Percentiles rank a stretch among this genome's conserved stretches.
phyloP scores from a whole-genome alignment of 2,113 vertebrate species.

The Casuarius casuarius region DNA sequence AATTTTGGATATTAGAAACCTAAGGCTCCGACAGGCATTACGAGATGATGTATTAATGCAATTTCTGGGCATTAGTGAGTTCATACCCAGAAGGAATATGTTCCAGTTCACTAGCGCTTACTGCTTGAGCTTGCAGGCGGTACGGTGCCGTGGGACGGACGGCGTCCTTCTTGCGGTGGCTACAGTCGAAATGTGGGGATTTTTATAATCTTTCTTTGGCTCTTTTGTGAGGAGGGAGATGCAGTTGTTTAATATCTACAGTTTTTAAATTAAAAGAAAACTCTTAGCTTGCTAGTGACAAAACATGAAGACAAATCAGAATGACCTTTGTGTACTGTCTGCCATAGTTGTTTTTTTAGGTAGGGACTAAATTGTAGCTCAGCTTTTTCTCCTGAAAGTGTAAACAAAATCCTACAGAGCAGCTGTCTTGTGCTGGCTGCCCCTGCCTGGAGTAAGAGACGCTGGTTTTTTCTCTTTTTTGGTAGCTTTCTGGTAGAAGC shows the following conservation, averaged over 20 bases:
- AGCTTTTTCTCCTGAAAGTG: background rate
- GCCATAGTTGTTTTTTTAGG: background rate
- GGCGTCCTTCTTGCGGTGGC: slow-evolving; percentile 10
- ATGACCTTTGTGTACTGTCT: background rate
- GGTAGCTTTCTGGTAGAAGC: background rate
- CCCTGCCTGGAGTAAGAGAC: background rate
- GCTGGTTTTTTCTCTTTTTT: background rate
- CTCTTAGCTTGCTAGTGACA: background rate
- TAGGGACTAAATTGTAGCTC: background rate
- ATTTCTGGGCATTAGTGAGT: background rate
- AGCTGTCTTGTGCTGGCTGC: background rate
- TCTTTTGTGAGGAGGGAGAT: background rate
- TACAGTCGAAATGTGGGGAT: background rate
- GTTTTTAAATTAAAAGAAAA: background rate
- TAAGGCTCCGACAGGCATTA: background rate
- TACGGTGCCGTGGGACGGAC: background rate
- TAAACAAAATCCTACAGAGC: background rate
- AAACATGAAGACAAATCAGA: background rate
- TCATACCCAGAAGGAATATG: background rate
- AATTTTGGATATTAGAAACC: background rate
- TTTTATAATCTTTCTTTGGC: background rate
- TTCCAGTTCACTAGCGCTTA: background rate
- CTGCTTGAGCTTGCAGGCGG: slow-evolving; percentile 20
- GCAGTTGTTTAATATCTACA: background rate
- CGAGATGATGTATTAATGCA: background rate